phyloP scores from a whole-genome alignment of 2,113 vertebrate genomes.

The Aldabrachelys gigantea region DNA sequence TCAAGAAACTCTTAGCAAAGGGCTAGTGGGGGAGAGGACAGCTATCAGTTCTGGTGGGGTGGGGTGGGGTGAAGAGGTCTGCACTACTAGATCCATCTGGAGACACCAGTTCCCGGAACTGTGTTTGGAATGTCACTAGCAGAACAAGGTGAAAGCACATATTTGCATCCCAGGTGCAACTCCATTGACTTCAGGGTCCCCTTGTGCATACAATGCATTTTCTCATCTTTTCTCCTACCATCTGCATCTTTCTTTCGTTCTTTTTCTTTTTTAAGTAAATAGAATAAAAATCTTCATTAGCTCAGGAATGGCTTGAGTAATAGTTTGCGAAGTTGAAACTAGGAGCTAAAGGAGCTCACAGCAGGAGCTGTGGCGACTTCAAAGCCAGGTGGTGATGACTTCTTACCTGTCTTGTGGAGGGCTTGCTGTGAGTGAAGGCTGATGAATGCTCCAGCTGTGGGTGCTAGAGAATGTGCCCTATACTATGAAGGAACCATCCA shows the following conservation, averaged over 20 bases:
- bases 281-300: not conserved
- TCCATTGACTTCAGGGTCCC: not conserved
- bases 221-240: not conserved
- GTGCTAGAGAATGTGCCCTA: too few relatives aligned
- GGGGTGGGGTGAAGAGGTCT: too few relatives aligned
- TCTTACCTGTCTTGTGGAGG: not conserved
- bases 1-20: not conserved
- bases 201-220: not conserved
- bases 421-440: not conserved
- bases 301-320: not conserved
- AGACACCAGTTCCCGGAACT: not conserved
- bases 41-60: not conserved
- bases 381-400: not conserved
- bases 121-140: not conserved
- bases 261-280: not conserved
- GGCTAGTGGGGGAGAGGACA: too few relatives aligned
- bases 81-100: not conserved
- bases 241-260: not conserved
- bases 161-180: not conserved
- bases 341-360: not conserved
- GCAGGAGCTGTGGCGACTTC: accelerated
- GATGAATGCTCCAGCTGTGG: too few relatives aligned
- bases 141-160: not conserved
- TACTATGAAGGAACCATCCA: too few relatives aligned
- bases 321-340: not conserved